Conservation (phyloP, 2,888 invertebrate species). For the Oscheius myriophilus region DNA sequence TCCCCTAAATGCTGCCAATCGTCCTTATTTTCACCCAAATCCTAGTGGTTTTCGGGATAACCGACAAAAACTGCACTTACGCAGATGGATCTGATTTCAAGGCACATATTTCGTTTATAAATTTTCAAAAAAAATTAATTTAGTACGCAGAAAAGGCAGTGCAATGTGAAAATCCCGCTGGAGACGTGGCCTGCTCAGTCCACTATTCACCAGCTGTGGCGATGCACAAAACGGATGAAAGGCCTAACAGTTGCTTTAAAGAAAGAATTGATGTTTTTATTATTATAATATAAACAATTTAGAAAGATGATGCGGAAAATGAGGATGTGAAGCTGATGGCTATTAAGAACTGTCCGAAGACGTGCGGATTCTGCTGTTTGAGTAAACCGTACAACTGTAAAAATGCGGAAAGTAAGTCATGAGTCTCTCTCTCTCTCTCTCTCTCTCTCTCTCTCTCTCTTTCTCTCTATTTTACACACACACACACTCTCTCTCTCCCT, state of each 20-base stretch:
- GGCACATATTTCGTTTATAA: background rate
- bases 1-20: background rate
- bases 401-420: conserved; percentile 35
- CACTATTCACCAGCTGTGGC: background rate
- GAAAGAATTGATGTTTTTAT: background rate
- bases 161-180: conserved; percentile 5
- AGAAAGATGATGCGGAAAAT: conserved; percentile 38
- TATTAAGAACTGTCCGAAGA: conserved; percentile 40
- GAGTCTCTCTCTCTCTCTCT: no score
- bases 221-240: conserved; percentile 10
- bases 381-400: conserved; percentile 39
- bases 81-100: conserved; percentile 1
- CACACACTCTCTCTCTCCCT: no score
- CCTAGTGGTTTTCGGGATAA: background rate
- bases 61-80: conserved; percentile 2
- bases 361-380: conserved; percentile 47
- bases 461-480: no score
- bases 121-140: background rate
- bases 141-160: conserved; percentile 11
- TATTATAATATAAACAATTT: background rate
- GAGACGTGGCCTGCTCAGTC: conserved; percentile 10
- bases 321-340: conserved; percentile 39
- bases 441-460: no score
- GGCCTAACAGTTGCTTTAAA: conserved; percentile 20
- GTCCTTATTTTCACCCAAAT: background rate